Conservation (phyloP, 2,797 vertebrate genomes). For the Sebastes dallii region DNA sequence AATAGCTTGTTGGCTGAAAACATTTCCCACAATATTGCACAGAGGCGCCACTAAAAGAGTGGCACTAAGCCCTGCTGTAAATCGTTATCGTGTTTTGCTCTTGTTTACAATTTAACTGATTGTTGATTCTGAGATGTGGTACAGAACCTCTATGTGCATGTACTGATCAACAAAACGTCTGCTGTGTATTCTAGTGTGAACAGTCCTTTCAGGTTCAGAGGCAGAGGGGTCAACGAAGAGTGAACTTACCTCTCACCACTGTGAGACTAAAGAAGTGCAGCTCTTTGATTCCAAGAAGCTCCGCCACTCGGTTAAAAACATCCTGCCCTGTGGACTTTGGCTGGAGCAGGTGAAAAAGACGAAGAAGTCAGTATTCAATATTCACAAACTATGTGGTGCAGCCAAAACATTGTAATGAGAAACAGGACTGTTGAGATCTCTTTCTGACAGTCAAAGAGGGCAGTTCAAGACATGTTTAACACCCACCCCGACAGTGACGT, state of each 20-base stretch:
- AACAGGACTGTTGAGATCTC: neutral
- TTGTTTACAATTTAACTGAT: neutral
- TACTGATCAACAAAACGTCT: neutral
- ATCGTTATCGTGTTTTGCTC: neutral
- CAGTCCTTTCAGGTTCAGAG: neutral
- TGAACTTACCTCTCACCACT: constrained; percentile 87
- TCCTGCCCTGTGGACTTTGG: constrained; percentile 89
- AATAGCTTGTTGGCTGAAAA: neutral
- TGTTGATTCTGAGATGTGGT: neutral
- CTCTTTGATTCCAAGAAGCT: constrained; percentile 86
- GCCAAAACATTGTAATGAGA: neutral
- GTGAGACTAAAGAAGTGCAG: constrained; percentile 92
- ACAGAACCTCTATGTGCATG: neutral
- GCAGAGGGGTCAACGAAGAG: neutral
- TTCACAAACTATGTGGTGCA: neutral
- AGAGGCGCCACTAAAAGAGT: neutral
- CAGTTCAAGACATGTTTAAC: neutral
- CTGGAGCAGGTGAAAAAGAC: constrained; percentile 68
- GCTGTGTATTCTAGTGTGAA: neutral
- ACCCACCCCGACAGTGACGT: constrained; percentile 85
- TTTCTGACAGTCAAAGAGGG: neutral
- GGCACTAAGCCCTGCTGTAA: neutral
- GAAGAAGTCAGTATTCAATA: neutral
- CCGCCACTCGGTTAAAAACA: constrained; percentile 86
- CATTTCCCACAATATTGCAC: neutral